Evolutionary conservation across 92 coral and sea anemone species (phyloP).

Genomic region (Galaxea fascicularis): DNA sequence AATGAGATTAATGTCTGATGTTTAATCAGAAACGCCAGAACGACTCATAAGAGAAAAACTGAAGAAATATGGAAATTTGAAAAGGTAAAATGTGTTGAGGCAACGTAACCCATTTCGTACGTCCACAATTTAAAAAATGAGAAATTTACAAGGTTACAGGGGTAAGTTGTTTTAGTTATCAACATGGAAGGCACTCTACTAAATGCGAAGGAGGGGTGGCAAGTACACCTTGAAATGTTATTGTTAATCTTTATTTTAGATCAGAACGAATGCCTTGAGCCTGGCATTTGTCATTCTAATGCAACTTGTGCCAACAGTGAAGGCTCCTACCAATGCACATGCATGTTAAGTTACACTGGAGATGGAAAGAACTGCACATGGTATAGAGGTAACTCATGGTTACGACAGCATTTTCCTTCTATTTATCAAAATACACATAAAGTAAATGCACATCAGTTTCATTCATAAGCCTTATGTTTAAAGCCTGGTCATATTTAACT

Average conservation of each 20-base stretch:
- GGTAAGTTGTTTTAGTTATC: not conserved
- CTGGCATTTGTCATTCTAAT: slow-evolving; percentile 77
- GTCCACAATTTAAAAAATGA: too few species aligned
- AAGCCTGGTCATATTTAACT: not conserved
- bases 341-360: slow-evolving; percentile 82
- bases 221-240: not conserved
- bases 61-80: too few species aligned
- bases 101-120: too few species aligned
- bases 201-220: not conserved
- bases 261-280: slow-evolving; percentile 74
- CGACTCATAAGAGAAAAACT: too few species aligned
- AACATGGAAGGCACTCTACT: not conserved
- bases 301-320: slow-evolving; percentile 83
- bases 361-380: slow-evolving; percentile 80
- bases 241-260: slow-evolving; percentile 28
- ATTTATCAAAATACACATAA: too few species aligned
- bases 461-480: not conserved
- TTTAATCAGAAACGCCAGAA: too few species aligned
- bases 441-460: too few species aligned
- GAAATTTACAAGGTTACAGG: not conserved
- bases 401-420: too few species aligned
- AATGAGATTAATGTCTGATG: too few species aligned
- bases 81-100: too few species aligned
- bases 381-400: slow-evolving; percentile 77
- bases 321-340: slow-evolving; percentile 88